phyloP scores from a whole-genome alignment of 2,113 vertebrate genomes.

The Merops nubicus region DNA sequence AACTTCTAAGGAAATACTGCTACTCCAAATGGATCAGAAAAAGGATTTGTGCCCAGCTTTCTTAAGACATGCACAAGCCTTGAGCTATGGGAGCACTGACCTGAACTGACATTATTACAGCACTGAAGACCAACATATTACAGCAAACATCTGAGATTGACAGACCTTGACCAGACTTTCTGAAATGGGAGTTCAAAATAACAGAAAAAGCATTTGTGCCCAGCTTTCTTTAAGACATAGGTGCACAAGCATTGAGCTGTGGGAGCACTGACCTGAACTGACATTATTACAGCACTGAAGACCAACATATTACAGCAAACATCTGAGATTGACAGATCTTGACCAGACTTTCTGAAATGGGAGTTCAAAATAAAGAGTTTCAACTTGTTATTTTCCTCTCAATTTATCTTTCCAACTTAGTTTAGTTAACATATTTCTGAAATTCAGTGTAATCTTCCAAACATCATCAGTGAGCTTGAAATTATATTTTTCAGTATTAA shows the following conservation, averaged over 20 bases:
- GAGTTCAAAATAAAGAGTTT: background rate
- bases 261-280: background rate
- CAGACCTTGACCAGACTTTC: background rate
- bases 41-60: background rate
- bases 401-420: background rate
- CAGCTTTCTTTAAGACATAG: background rate
- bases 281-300: background rate
- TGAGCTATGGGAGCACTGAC: background rate
- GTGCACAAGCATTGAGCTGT: background rate
- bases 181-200: background rate
- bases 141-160: background rate
- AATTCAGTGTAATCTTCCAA: background rate
- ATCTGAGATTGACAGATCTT: background rate
- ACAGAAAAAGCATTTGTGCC: background rate
- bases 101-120: rapidly evolving
- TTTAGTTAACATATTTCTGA: background rate
- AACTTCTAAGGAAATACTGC: background rate
- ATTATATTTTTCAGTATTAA: background rate
- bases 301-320: background rate
- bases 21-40: background rate
- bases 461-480: background rate
- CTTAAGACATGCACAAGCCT: background rate
- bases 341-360: background rate
- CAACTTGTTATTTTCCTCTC: background rate
- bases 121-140: background rate